These are phyloP conservation scores for Melanotaenia duboulayi DNA, from an alignment of 2,113 vertebrate genomes.

Conservation along the genomic window DNA sequence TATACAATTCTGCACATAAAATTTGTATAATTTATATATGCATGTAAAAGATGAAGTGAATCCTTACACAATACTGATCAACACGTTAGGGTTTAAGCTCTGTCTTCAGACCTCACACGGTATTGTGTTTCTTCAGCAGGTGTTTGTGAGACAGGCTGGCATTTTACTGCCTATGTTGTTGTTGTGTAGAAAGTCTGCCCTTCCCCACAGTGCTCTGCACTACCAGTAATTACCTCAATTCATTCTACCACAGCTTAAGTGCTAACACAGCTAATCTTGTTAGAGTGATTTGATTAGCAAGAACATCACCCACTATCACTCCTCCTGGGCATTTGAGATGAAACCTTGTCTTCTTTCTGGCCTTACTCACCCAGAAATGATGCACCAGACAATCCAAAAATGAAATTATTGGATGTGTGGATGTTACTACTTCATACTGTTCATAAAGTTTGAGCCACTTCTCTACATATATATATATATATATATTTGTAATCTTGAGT, in stretches of 20 bases:
- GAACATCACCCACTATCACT: constrained; percentile 55
- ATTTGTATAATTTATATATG: not conserved
- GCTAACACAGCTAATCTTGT: constrained; percentile 69
- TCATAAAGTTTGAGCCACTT: not conserved
- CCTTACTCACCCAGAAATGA: constrained; percentile 23
- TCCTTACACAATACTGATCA: not conserved
- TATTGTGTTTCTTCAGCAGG: constrained; percentile 76
- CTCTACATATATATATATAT: too few relatives aligned
- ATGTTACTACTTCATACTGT: not conserved
- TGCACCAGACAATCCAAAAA: constrained; percentile 15
- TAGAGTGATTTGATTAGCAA: constrained; percentile 66
- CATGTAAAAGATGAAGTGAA: constrained; percentile 5
- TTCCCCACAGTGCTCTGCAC: constrained; percentile 55
- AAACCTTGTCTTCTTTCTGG: constrained; percentile 36
- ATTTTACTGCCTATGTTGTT: constrained; percentile 63
- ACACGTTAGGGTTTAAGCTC: constrained; percentile 14
- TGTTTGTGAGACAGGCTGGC: constrained; percentile 55
- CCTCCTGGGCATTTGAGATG: constrained; percentile 38
- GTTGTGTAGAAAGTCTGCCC: constrained; percentile 24
- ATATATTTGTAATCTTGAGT: too few relatives aligned
- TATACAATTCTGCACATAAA: not conserved
- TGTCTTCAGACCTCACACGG: constrained; percentile 46
- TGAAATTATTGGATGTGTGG: not conserved
- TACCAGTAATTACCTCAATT: constrained; percentile 73
- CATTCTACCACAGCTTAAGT: constrained; percentile 63